A percentile compares a stretch with the other conserved stretches of the same genome.
Evolutionary conservation across 30 jellyfish, hydroid and myxozoan species (phyloP).

Genomic region (Hydra vulgaris): DNA sequence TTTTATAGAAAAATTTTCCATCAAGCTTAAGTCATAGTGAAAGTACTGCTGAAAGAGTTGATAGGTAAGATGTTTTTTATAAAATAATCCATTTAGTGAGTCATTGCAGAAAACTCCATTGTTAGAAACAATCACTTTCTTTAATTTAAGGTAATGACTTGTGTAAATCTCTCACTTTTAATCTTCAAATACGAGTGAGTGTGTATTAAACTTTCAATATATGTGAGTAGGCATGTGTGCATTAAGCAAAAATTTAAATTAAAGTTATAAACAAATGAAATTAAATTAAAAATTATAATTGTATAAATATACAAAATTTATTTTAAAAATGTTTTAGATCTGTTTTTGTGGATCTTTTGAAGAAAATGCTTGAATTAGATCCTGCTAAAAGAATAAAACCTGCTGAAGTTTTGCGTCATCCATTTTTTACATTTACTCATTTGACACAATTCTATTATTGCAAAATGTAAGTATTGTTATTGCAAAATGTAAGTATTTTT

Average conservation of each 20-base stretch:
- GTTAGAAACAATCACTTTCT: too few relatives aligned
- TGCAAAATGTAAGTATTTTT: background rate
- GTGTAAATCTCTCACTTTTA: too few relatives aligned
- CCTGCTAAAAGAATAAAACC: slow-evolving; percentile 79
- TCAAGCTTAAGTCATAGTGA: slow-evolving; percentile 55
- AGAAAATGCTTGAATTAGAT: slow-evolving; percentile 81
- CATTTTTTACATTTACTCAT: slow-evolving; percentile 92
- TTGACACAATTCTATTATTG: slow-evolving; percentile 85
- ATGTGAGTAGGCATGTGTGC: too few relatives aligned
- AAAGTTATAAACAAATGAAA: background rate
- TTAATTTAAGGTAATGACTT: too few relatives aligned
- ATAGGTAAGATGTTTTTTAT: slow-evolving; percentile 41
- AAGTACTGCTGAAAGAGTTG: slow-evolving; percentile 81
- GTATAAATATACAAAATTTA: too few relatives aligned
- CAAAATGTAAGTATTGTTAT: slow-evolving; percentile 41
- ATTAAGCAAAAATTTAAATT: background rate
- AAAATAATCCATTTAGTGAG: background rate
- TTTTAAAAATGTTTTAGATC: slow-evolving; percentile 37
- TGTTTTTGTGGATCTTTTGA: slow-evolving; percentile 84
- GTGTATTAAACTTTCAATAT: too few relatives aligned
- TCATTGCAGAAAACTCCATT: too few relatives aligned
- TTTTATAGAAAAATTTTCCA: slow-evolving; percentile 73
- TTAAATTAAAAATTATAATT: too few relatives aligned
- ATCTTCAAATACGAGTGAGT: too few relatives aligned
- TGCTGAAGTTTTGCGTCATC: slow-evolving; percentile 81